These are phyloP conservation scores for Lophotis ruficrista DNA, from an alignment of 2,113 vertebrate genomes.

Conservation along the genomic window DNA sequence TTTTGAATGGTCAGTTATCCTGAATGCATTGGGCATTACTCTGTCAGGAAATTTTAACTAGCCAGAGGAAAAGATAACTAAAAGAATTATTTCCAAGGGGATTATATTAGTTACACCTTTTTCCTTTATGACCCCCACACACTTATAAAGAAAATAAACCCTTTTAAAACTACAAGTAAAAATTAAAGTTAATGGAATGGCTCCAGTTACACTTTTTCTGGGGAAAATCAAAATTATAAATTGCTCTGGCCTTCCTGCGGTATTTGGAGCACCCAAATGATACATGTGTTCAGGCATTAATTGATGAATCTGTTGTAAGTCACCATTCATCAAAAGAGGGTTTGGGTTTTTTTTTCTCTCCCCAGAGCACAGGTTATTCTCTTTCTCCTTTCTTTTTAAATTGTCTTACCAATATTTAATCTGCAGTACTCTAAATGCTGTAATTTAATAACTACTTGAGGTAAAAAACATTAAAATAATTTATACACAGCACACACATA, in stretches of 20 bases:
- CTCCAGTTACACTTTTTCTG: slow-evolving; percentile 30
- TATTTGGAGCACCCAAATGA: neutral
- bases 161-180: neutral
- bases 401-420: neutral
- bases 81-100: neutral
- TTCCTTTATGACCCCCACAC: neutral
- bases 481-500: neutral
- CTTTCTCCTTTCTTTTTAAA: neutral
- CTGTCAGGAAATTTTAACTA: slow-evolving; percentile 41
- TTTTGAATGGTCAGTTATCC: neutral
- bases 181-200: neutral
- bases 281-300: neutral
- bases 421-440: neutral
- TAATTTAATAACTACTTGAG: neutral
- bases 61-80: neutral
- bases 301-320: neutral
- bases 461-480: neutral
- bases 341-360: neutral
- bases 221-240: slow-evolving; percentile 20
- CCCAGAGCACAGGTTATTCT: neutral
- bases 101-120: neutral
- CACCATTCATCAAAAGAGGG: neutral
- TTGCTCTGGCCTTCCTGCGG: neutral
- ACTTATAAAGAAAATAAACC: neutral
- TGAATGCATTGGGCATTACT: neutral